Percentiles rank a stretch among this genome's conserved stretches.
phyloP scores from a whole-genome alignment of 2,888 invertebrate genomes.

The Calameuta pallipes region DNA sequence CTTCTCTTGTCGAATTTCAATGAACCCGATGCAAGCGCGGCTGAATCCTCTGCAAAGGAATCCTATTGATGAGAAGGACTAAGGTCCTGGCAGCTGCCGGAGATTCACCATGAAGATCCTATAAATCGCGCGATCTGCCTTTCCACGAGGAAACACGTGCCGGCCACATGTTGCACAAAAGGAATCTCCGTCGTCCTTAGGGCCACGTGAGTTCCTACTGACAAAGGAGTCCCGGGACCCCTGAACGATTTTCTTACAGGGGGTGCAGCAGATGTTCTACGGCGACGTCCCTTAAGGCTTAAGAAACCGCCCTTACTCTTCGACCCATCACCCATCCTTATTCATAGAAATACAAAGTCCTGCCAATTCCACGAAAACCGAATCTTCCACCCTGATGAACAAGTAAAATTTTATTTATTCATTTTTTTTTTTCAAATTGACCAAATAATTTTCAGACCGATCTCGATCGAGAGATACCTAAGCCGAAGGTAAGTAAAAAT shows the following conservation, averaged over 20 bases:
- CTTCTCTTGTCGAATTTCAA: background rate
- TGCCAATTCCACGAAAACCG: background rate
- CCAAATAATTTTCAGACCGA: background rate
- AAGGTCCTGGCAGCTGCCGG: conserved; percentile 44
- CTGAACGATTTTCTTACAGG: conserved; percentile 34
- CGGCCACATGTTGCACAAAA: conserved; percentile 64
- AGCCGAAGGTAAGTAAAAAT: background rate
- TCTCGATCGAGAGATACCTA: too few species aligned
- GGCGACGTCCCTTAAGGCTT: background rate
- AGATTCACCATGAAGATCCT: conserved; percentile 39
- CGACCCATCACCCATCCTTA: background rate
- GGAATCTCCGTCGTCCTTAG: conserved; percentile 54
- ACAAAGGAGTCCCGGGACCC: conserved; percentile 39
- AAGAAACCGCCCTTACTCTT: background rate
- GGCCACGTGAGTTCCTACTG: conserved; percentile 40
- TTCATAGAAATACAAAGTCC: background rate
- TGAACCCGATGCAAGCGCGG: background rate
- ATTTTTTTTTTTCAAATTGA: background rate
- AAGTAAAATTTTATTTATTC: background rate
- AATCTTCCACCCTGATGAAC: background rate
- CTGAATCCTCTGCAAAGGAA: conserved; percentile 12
- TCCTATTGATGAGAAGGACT: conserved; percentile 39
- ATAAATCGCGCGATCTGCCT: conserved; percentile 45
- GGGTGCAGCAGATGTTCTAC: conserved; percentile 44
- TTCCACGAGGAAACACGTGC: conserved; percentile 61